phyloP scores from a whole-genome alignment of 2,888 invertebrate species.

The Callinectes sapidus region DNA sequence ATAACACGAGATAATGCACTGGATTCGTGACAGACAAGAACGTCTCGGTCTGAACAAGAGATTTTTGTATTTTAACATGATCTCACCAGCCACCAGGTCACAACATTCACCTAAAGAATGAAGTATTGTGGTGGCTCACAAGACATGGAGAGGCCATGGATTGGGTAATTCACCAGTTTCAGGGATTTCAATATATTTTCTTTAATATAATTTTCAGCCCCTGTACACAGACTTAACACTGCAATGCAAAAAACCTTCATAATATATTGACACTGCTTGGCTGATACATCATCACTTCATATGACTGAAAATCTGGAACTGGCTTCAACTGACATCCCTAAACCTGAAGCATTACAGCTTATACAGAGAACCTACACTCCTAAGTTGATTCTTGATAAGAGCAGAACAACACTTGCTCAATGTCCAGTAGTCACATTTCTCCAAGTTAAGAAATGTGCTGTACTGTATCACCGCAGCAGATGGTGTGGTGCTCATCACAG shows the following conservation, averaged over 20 bases:
- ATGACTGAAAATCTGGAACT: slow-evolving; percentile 46
- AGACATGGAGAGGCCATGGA: slow-evolving; percentile 60
- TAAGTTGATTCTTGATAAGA: slow-evolving; percentile 61
- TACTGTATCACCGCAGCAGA: slow-evolving; percentile 25
- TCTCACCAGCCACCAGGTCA: slow-evolving; percentile 49
- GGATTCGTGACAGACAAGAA: slow-evolving; percentile 66
- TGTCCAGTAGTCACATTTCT: slow-evolving; percentile 42
- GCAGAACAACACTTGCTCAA: slow-evolving; percentile 30
- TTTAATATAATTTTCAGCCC: slow-evolving; percentile 38
- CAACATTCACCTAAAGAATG: not conserved
- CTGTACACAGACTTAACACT: slow-evolving; percentile 42
- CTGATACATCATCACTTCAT: not conserved
- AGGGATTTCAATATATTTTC: slow-evolving; percentile 51
- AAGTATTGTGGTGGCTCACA: slow-evolving; percentile 7
- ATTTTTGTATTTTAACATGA: slow-evolving; percentile 50
- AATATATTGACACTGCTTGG: slow-evolving; percentile 10
- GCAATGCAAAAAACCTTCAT: not conserved
- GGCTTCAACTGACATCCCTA: slow-evolving; percentile 53
- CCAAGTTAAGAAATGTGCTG: slow-evolving; percentile 26
- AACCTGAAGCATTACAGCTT: slow-evolving; percentile 61
- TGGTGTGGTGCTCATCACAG: slow-evolving; percentile 40
- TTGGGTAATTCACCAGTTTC: slow-evolving; percentile 65
- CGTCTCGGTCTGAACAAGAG: slow-evolving; percentile 59
- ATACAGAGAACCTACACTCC: slow-evolving; percentile 58
- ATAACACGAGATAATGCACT: slow-evolving; percentile 70